phyloP scores from a whole-genome alignment of 2,888 invertebrate species.

The Glomeris marginata region DNA sequence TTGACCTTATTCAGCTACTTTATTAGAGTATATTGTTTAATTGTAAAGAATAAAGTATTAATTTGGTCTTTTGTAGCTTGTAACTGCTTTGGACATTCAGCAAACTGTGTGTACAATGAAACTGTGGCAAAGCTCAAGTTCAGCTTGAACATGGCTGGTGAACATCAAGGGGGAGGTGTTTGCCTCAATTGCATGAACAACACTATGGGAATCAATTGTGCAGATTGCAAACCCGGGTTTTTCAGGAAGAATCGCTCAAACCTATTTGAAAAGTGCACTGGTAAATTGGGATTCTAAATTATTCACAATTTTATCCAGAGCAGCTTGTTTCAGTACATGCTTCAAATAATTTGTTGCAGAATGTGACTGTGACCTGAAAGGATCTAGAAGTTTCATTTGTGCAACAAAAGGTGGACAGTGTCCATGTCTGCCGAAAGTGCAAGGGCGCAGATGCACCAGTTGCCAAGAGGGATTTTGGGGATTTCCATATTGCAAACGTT shows the following conservation, averaged over 20 bases:
- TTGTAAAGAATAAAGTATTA: neutral
- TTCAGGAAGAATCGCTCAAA: neutral
- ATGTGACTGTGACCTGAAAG: neutral
- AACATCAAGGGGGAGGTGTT: slow-evolving; percentile 1
- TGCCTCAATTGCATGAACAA: neutral
- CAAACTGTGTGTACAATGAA: neutral
- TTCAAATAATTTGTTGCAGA: neutral
- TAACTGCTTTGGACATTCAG: neutral
- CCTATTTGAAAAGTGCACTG: neutral
- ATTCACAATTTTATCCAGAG: too few relatives aligned
- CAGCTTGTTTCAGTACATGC: neutral
- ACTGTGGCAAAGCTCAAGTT: neutral
- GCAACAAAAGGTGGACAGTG: neutral
- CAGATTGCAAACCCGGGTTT: neutral
- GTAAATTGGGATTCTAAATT: neutral
- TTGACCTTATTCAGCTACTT: too few relatives aligned
- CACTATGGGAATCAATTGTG: neutral
- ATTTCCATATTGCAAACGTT: slow-evolving; percentile 4
- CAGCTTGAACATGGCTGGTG: neutral
- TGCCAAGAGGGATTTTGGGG: neutral
- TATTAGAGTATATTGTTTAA: too few relatives aligned
- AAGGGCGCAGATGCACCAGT: neutral
- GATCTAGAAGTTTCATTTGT: neutral
- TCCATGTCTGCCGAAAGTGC: neutral
- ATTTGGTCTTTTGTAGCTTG: neutral